Base-by-base conservation (phyloP, 2,888 invertebrate genomes). In the Labia minor region DNA sequence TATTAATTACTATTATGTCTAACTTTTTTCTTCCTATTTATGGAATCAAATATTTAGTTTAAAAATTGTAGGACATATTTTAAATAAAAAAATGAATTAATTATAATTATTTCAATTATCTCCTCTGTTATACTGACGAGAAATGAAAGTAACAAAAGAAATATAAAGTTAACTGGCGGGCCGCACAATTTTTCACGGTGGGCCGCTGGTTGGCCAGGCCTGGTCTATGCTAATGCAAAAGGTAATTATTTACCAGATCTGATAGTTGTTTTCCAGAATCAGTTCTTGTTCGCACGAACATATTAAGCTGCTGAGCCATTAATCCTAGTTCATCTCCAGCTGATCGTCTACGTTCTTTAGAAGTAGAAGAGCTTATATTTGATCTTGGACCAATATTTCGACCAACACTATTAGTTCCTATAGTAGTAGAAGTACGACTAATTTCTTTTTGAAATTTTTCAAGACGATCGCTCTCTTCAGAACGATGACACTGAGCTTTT, bases 261-360 rank as follows among this genome's bases (percentile, higher is more conserved):
- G 91, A 88, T 67, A 95, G 83, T 72, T 87, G 88, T 75, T 92
- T 89, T 2, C 93, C 93, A 62, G 93, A 92, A 74, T 89, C 89
- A 64, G 93, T 90, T 72, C 92, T 83, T 49, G 90, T 90, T 71
- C 91, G 82, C 21, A 91, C 87, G 74, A 85, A 86, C 78, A 89
- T 84, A 73, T 86, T 86, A 72, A 86, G 77, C 73, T 85, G 86
- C 72, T 85, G 85, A 0, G 72, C 71, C n/a, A 73, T 70, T 2
- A 87, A 78, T 73, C 85, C 81, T 73, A 87, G 86, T 75, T 90
- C 90, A 78, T 91, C 91, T 0, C 91, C 92, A 1, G 90, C 90
- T 1, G 91, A 91, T 73, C 87, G 86, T n/a, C 92, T 83, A 33
- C 92, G 82, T 74, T 89, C 85, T 70, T 78, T 79, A 0, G 80